Conservation (phyloP, 2,113 vertebrate genomes). For the Cardinalis cardinalis region DNA sequence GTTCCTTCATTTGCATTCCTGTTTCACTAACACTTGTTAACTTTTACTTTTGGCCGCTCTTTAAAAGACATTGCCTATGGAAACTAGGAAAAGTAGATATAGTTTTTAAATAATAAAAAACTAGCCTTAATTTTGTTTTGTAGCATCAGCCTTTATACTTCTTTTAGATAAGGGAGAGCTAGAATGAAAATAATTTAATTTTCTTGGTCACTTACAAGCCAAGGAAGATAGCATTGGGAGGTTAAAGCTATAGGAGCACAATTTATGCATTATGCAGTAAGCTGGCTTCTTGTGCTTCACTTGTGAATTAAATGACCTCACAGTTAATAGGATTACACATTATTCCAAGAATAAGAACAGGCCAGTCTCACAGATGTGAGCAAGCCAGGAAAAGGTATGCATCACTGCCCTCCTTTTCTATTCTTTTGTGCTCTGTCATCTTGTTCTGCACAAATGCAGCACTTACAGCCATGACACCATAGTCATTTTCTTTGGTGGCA, state of each 20-base stretch:
- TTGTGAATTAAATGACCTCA: slow-evolving; percentile 15
- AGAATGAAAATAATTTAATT: neutral
- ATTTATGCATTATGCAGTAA: neutral
- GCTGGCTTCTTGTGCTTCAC: slow-evolving; percentile 5
- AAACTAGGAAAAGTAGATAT: neutral
- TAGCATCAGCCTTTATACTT: neutral
- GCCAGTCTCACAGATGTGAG: neutral
- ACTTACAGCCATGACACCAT: neutral
- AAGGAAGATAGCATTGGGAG: neutral
- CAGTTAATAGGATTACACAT: slow-evolving; percentile 52
- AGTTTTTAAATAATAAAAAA: neutral
- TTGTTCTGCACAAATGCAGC: neutral
- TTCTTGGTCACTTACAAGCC: neutral
- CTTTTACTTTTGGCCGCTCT: neutral
- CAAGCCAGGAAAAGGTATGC: neutral
- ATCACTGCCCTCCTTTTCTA: neutral
- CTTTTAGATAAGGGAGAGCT: neutral
- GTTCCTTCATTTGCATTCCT: neutral
- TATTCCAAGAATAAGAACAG: slow-evolving; percentile 30
- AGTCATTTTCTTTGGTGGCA: neutral
- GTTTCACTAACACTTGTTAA: neutral
- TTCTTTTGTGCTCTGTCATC: neutral
- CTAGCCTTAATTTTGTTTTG: neutral
- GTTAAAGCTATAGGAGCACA: neutral
- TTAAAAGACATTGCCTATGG: neutral